phyloP scores from a whole-genome alignment of 2,888 invertebrate species.

The Platerodrilus igneus region DNA sequence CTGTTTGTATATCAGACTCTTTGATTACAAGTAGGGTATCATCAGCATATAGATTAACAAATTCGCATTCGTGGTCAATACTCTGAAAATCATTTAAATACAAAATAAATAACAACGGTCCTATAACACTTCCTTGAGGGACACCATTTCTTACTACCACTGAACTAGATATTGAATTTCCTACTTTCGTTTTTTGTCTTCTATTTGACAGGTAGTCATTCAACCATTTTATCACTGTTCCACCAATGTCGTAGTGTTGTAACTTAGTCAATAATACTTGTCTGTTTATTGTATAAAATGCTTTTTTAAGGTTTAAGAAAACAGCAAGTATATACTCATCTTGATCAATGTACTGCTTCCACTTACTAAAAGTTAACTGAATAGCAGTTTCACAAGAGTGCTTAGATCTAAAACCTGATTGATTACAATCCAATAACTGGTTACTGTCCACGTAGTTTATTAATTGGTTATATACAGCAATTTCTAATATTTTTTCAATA shows the following conservation, averaged over 20 bases:
- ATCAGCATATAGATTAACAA: too few species aligned
- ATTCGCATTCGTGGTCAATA: too few species aligned
- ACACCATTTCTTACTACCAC: neutral
- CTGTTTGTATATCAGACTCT: too few species aligned
- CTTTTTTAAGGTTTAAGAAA: constrained; percentile 1
- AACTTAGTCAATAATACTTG: neutral
- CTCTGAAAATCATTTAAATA: constrained; percentile 1
- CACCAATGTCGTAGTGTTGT: neutral
- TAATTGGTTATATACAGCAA: constrained; percentile 9
- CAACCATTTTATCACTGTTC: too few species aligned
- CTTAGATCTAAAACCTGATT: constrained; percentile 13
- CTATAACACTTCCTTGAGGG: neutral
- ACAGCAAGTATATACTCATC: neutral
- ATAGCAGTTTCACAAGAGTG: constrained; percentile 11
- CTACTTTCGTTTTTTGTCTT: neutral
- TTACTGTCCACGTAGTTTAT: constrained; percentile 7
- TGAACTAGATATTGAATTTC: neutral
- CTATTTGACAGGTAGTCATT: constrained; percentile 1
- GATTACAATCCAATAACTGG: constrained; percentile 3
- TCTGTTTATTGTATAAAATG: neutral
- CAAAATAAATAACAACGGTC: neutral
- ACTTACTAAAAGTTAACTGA: constrained; percentile 1
- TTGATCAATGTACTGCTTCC: neutral
- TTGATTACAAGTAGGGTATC: too few species aligned
- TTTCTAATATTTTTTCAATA: constrained; percentile 13